phyloP scores from a whole-genome alignment of 2,888 invertebrate species.

The Ceriagrion tenellum region DNA sequence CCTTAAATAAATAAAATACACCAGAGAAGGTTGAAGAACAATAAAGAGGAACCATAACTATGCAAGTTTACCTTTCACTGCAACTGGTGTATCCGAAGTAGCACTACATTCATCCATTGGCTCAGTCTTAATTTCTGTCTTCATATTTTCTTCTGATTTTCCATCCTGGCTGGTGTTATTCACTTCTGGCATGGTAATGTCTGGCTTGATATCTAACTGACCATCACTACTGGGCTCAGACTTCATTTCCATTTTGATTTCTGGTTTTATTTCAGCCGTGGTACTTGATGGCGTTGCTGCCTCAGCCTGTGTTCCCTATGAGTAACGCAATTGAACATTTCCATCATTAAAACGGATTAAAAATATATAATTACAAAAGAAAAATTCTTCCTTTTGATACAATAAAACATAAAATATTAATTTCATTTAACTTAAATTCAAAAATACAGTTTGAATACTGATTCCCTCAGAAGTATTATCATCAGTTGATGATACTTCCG shows the following conservation, averaged over 20 bases:
- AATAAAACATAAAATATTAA: no score
- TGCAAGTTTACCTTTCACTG: slow-evolving; percentile 26
- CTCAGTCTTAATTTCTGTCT: slow-evolving; percentile 83
- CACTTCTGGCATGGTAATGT: slow-evolving; percentile 43
- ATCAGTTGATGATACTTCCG: no score
- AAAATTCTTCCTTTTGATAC: not conserved
- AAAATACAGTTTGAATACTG: no score
- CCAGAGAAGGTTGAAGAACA: no score
- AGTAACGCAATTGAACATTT: not conserved
- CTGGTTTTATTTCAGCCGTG: slow-evolving; percentile 55
- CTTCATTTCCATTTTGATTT: slow-evolving; percentile 56
- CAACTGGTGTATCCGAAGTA: slow-evolving; percentile 50
- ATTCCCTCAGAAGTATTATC: no score
- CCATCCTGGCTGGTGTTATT: slow-evolving; percentile 48
- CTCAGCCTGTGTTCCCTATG: slow-evolving; percentile 1
- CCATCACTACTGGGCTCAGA: slow-evolving; percentile 48
- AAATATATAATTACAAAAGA: not conserved
- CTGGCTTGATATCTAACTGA: slow-evolving; percentile 30
- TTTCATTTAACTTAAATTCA: no score
- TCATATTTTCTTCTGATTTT: slow-evolving; percentile 75
- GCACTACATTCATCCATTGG: slow-evolving; percentile 78
- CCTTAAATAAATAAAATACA: no score
- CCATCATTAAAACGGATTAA: not conserved
- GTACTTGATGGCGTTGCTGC: slow-evolving; percentile 64
- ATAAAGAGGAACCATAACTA: not conserved